Base-by-base conservation (phyloP, 53 echinoderm and acorn worm genomes). In the Holothuria leucospilota region DNA sequence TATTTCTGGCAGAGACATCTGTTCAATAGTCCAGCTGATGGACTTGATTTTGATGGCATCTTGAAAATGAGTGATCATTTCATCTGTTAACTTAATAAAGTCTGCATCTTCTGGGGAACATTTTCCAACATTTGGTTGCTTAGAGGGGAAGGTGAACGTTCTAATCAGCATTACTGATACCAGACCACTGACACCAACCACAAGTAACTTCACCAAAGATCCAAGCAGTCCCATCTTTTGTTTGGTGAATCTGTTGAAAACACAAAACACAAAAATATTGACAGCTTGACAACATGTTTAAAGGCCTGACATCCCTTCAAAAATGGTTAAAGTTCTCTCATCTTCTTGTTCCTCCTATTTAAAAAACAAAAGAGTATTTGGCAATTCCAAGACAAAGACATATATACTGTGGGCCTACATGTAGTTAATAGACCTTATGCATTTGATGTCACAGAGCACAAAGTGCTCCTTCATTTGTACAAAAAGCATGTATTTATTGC, bases 11-110 rank as follows among this genome's bases (percentile, higher is more conserved):
- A 90, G 82, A 61, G 92, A 88, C 16, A 86, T 90, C 34, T 88
- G 77, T n/a, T 72, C 64, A 51, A 24, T 64, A 29, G 52, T 66
- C 29, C 91, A 90, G 12, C 93, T 87, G 56, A 94, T 69, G 16
- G 98, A 91, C 71, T 88, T 72, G 62, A 91, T 90, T 20, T 70
- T 82, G 18, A 98, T 81, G 14, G 93, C 95, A 29, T 93, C 85
- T 69, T 98, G 91, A 21, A 98, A 85, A 51, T 88, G 85, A 38
- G 39, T 69, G 13, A 69, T 92, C 69, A 94, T 84, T 3, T 87
- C 84, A 39, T 77, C 64, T 42, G 92, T 87, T 6, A 86, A 84
- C 62, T 89, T 65, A 62, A 91, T 91, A 69, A 91, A 94, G 72
- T 92, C 92, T 51, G 89, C 85, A 78, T 92, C 92, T 20, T 85